These are phyloP conservation scores for Petrocephalus schoutedeni DNA, from an alignment of 2,797 vertebrate species.

Conservation along the genomic window DNA sequence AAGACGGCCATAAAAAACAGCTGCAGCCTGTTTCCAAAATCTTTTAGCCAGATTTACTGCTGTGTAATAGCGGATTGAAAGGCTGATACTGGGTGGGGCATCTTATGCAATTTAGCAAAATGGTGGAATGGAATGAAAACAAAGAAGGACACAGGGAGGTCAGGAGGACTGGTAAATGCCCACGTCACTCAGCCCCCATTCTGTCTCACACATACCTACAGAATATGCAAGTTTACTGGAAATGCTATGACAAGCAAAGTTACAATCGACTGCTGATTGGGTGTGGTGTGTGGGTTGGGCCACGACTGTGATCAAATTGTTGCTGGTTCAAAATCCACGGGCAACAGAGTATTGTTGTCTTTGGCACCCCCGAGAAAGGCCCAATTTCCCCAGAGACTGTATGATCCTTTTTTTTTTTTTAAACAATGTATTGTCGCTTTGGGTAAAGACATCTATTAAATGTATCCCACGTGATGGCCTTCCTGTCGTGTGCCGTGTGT, in stretches of 20 bases:
- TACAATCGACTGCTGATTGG: background rate
- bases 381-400: background rate
- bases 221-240: background rate
- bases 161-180: background rate
- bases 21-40: constrained; percentile 10
- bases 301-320: background rate
- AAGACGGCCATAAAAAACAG: constrained; percentile 2
- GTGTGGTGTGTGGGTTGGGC: background rate
- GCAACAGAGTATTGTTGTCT: background rate
- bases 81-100: background rate
- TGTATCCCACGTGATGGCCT: background rate
- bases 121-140: background rate
- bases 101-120: background rate
- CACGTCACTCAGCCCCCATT: background rate
- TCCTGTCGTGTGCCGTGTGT: background rate
- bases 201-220: background rate
- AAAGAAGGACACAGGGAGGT: background rate
- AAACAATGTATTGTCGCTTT: background rate
- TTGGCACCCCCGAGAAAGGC: background rate
- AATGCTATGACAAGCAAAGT: background rate
- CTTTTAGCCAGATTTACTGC: background rate
- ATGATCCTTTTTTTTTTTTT: background rate
- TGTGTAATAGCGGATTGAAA: background rate
- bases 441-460: background rate
- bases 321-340: background rate